A percentile compares a stretch with the other conserved stretches of the same genome.
phyloP scores from a whole-genome alignment of 2,113 vertebrate genomes.

The Vanacampus margaritifer region DNA sequence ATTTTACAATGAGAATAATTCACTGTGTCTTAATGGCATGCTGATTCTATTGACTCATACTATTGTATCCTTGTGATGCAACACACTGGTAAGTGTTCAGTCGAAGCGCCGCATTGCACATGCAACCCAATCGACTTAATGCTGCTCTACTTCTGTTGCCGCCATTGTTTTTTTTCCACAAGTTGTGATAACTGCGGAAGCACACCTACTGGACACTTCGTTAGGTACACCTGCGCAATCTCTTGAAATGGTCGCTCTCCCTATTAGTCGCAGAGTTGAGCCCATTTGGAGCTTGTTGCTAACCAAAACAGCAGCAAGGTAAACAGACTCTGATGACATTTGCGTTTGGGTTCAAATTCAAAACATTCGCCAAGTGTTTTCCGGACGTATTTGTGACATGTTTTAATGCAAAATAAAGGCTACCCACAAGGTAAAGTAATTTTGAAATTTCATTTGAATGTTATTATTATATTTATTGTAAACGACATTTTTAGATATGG shows the following conservation, averaged over 20 bases:
- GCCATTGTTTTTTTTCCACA: background rate
- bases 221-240: background rate
- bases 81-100: slow-evolving; percentile 18
- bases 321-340: background rate
- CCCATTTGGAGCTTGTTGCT: background rate
- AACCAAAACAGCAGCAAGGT: background rate
- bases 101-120: background rate
- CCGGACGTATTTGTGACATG: too few species aligned
- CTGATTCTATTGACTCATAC: slow-evolving; percentile 1
- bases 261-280: background rate
- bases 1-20: background rate
- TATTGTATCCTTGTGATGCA: slow-evolving; percentile 29
- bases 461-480: too few species aligned
- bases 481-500: too few species aligned
- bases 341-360: background rate
- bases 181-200: background rate
- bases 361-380: too few species aligned
- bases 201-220: background rate
- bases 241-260: background rate
- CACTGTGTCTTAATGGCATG: background rate
- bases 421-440: too few species aligned
- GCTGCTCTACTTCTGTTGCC: background rate
- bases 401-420: too few species aligned
- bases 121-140: slow-evolving; percentile 2
- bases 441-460: too few species aligned